phyloP scores from a whole-genome alignment of 1,140 invertebrate genomes.

The Brachystomella parvula region DNA sequence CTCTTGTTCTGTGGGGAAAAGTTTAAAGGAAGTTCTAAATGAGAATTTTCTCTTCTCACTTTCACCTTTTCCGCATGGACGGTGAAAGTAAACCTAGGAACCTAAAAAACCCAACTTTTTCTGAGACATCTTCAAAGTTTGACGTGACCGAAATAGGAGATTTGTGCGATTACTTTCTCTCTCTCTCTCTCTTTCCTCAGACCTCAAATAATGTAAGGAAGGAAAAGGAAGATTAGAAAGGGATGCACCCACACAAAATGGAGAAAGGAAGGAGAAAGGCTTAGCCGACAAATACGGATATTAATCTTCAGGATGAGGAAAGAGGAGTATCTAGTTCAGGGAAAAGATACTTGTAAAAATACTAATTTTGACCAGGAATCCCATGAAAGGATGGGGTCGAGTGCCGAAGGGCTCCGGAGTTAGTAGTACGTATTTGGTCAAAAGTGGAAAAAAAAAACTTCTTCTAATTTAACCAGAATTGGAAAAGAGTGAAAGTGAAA shows the following conservation, averaged over 20 bases:
- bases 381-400: background rate
- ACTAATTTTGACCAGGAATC: background rate
- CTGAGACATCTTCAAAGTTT: slow-evolving; percentile 36
- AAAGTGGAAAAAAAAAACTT: background rate
- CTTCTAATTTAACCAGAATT: background rate
- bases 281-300: background rate
- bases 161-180: slow-evolving; percentile 11
- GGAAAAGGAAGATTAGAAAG: too few species aligned
- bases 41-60: background rate
- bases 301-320: background rate
- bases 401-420: background rate
- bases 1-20: too few species aligned
- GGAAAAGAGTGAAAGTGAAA: background rate
- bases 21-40: too few species aligned
- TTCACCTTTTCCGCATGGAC: background rate
- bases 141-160: slow-evolving; percentile 33
- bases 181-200: background rate
- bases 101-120: slow-evolving; percentile 26
- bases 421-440: background rate
- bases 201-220: background rate
- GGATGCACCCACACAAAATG: too few species aligned
- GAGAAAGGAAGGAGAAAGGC: background rate
- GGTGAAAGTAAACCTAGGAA: background rate
- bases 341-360: background rate
- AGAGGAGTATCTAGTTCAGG: background rate